These are phyloP conservation scores for Druon quercuslanigerum DNA, from an alignment of 1,140 invertebrate genomes.

Conservation along the genomic window DNA sequence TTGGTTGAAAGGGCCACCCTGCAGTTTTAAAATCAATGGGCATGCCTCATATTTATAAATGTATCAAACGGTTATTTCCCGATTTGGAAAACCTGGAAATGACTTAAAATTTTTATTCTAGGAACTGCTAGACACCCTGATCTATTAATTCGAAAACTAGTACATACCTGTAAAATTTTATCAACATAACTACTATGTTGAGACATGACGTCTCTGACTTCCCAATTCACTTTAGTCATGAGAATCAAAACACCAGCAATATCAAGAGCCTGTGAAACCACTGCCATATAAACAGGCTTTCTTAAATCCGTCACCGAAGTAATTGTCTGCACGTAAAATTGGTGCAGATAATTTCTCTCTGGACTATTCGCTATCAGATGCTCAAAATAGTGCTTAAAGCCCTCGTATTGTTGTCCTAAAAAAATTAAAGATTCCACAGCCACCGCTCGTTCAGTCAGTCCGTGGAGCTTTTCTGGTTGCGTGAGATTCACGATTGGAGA, in stretches of 20 bases:
- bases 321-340: slow-evolving; percentile 86
- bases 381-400: slow-evolving; percentile 88
- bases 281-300: slow-evolving; percentile 89
- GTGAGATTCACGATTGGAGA: slow-evolving; percentile 85
- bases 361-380: slow-evolving; percentile 78
- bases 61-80: no score
- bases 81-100: no score
- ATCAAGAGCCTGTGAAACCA: slow-evolving; percentile 88
- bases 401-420: slow-evolving; percentile 90
- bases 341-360: slow-evolving; percentile 74
- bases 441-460: slow-evolving; percentile 89
- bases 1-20: no score
- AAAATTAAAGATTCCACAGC: slow-evolving; percentile 95
- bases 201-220: slow-evolving; percentile 95
- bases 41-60: no score
- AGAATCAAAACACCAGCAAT: slow-evolving; percentile 84
- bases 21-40: no score
- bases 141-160: slow-evolving; percentile 1
- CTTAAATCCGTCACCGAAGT: slow-evolving; percentile 83
- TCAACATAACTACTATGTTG: slow-evolving; percentile 95
- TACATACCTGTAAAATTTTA: slow-evolving; percentile 79
- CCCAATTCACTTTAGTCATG: slow-evolving; percentile 97
- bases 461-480: slow-evolving; percentile 85
- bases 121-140: not conserved
- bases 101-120: no score